Evolutionary conservation across 2,113 vertebrate species (phyloP).

Genomic region (Erythrocercus mccallii): DNA sequence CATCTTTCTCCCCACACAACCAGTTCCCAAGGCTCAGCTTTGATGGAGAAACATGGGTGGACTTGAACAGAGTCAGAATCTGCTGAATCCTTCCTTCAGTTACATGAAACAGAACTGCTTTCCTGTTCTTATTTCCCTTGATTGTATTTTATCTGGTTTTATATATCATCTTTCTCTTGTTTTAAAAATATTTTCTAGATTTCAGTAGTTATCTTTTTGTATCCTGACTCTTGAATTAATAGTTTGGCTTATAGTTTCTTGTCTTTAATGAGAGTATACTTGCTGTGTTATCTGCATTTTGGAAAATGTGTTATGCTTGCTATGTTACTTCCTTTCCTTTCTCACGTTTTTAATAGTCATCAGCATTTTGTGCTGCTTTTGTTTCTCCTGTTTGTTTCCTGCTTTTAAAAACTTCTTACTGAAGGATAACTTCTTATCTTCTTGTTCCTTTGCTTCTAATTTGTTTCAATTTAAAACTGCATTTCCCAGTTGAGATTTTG

Average conservation of each 20-base stretch:
- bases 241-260: background rate
- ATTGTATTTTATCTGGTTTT: background rate
- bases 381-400: background rate
- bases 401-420: background rate
- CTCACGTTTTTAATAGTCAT: background rate
- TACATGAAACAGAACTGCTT: background rate
- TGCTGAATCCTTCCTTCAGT: background rate
- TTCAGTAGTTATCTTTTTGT: background rate
- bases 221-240: background rate
- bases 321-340: background rate
- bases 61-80: background rate
- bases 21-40: background rate
- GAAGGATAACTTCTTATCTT: background rate
- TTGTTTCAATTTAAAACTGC: background rate
- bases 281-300: background rate
- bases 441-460: background rate
- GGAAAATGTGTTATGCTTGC: background rate
- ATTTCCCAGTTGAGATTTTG: background rate
- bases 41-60: background rate
- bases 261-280: background rate
- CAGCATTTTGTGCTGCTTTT: background rate
- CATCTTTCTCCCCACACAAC: fast-evolving
- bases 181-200: background rate
- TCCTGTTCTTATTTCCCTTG: background rate
- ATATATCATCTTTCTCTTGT: background rate